A percentile compares a stretch with the other conserved stretches of the same genome.
Conservation (phyloP, 2,888 invertebrate genomes). For the Phengaris arion region DNA sequence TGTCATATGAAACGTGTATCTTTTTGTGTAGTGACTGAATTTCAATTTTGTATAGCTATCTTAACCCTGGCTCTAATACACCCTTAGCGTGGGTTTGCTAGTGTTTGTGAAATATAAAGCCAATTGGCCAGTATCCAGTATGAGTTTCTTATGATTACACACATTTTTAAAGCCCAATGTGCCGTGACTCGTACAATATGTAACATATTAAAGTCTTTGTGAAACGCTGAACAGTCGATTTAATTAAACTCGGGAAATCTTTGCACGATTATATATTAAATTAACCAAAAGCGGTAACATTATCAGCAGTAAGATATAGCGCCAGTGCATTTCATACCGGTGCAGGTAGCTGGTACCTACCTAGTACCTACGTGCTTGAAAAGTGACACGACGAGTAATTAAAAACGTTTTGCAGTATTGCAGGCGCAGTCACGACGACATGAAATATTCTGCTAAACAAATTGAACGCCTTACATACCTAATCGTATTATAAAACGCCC, state of each 20-base stretch:
- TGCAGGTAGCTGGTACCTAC: not conserved
- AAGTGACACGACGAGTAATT: not conserved
- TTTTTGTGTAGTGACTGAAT: too few species aligned
- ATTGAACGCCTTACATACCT: too few species aligned
- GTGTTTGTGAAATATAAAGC: not conserved
- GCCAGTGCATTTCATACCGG: not conserved
- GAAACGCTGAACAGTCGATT: not conserved
- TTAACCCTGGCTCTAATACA: not conserved
- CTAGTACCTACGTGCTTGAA: not conserved
- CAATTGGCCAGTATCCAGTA: constrained; percentile 2
- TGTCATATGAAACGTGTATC: too few species aligned
- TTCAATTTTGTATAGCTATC: not conserved
- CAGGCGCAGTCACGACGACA: too few species aligned
- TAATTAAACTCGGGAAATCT: constrained; percentile 9
- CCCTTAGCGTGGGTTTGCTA: not conserved
- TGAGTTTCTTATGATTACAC: not conserved
- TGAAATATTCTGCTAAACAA: too few species aligned
- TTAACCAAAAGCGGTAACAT: not conserved
- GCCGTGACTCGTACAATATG: not conserved
- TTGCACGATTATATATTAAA: not conserved
- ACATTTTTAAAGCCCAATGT: not conserved
- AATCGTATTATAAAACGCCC: too few species aligned
- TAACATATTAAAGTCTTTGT: not conserved
- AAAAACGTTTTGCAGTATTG: not conserved
- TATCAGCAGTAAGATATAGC: not conserved